Base-by-base conservation (phyloP, 2,113 vertebrate species). In the Siniperca chuatsi region DNA sequence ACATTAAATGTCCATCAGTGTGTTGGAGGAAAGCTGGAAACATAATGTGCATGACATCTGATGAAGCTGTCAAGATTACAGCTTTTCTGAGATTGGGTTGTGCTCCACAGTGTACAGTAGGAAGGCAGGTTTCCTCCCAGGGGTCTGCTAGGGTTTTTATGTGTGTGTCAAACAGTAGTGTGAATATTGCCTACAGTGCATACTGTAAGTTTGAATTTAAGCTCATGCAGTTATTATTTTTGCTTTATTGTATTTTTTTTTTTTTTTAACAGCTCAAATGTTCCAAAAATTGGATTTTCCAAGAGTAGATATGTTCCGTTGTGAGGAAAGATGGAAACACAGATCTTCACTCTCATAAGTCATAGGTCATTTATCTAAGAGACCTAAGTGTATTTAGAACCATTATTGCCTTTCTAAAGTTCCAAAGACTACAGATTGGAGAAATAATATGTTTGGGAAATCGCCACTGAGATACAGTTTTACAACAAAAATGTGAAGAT, bases 1-100 rank as follows among this genome's bases (percentile, higher is more conserved):
- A 84, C 87, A 85, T 86, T 86, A 87, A 88, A 91, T 82, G 73
- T 89, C 85, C 75, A 75, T 84, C 78, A 87, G 66, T 10, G 73
- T 82, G 71, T 68, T 25, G 35, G 37, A 77, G 68, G 52, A 54
- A 88, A 78, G 78, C 44, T 72, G 67, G 52, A 71, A 82, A 67
- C 60, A 40, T 75, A 72, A 89, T 70, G 69, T 81, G 64, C 12
- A 20, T 70, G 57, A 73, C 65, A 80, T 87, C 40, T 81, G 62
- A 90, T 80, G 79, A 89, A 84, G 79, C 67, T 88, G 83, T 88
- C 85, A 88, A 75, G 42, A 54, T 73, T 80, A 75, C 69, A 73
- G 67, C 40, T 76, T 82, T 76, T 68, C 40, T 68, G 20, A 72
- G 55, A 82, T 81, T 81, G 58, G 29, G 74, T 73, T 73, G 29